Evolutionary conservation across 37 sponge, comb jelly and placozoan species (phyloP), one percentile per base, ranked within the genome.

Genomic region (Geodia barretti): DNA sequence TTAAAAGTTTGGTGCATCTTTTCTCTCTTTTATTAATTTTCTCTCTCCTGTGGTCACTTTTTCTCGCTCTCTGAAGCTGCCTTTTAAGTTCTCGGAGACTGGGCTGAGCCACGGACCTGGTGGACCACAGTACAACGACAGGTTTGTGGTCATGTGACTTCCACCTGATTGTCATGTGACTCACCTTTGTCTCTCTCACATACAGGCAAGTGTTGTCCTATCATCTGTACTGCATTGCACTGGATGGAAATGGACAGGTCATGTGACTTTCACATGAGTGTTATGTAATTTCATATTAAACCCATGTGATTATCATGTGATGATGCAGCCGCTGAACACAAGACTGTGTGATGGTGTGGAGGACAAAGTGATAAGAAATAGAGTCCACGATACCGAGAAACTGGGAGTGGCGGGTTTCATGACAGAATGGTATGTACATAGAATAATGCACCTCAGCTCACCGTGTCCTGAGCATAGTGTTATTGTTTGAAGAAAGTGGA

Each of bases 341-440:
- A 24, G 40, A 14, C 59, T 91, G 64, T 91, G 91, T 74, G 74
- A 82, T 42, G 79, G 33, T 7, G 37, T 64, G 3, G 90, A 89
- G 34, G n/a, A 86, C 34, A 80, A 82, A 2, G 62, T 85, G 0
- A 41, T 89, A 20, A 60, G 73, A 3, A 83, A 88, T 26, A 33
- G 90, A 38, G 65, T 75, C 71, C n/a, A 30, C 17, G 93, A 93
- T 41, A 59, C 70, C 11, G 32, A 89, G 63, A 93, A 84, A 39
- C 76, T 93, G 29, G 79, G 79, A 39, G 76, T 82, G 17, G 93
- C 87, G 47, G 89, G 87, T 0, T 93, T 93, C 66, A 77, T 93
- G 80, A 93, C 93, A 42, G 93, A 93, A 66, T 93, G 91, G 88
- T 85, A 62, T 40, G n/a, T n/a, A n/a, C n/a, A n/a, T n/a, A n/a